phyloP scores from a whole-genome alignment of 2,888 invertebrate species.

The Frankliniella fusca region DNA sequence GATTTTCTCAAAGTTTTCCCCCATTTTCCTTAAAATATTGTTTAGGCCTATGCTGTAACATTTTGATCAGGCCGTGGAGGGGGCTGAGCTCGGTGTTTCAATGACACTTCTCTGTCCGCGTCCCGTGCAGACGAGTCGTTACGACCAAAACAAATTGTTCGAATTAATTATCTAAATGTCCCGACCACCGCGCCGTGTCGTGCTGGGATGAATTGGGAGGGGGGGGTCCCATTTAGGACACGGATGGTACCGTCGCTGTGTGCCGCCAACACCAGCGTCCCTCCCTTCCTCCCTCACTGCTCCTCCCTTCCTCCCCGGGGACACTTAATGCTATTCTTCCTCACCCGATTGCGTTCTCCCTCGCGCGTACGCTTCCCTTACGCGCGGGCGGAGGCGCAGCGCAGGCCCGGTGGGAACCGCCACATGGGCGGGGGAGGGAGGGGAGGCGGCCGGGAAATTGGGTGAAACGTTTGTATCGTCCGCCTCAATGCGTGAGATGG shows the following conservation, averaged over 20 bases:
- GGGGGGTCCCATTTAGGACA: neutral
- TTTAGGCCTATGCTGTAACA: too few relatives aligned
- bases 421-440: neutral
- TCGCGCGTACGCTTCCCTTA: neutral
- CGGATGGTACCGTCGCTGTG: neutral
- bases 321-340: constrained; percentile 1
- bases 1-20: too few relatives aligned
- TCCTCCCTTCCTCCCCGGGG: constrained; percentile 4
- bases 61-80: too few relatives aligned
- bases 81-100: too few relatives aligned
- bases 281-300: too few relatives aligned
- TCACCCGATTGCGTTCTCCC: neutral
- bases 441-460: too few relatives aligned
- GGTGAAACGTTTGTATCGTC: too few relatives aligned
- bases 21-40: too few relatives aligned
- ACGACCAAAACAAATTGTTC: neutral
- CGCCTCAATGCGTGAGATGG: too few relatives aligned
- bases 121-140: neutral
- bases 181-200: neutral
- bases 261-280: neutral
- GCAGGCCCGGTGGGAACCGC: neutral
- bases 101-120: too few relatives aligned
- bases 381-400: neutral
- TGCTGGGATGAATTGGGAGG: neutral
- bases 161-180: neutral